These are phyloP conservation scores for Ctenoplectra terminalis DNA, from an alignment of 1,140 invertebrate species.

Conservation along the genomic window DNA sequence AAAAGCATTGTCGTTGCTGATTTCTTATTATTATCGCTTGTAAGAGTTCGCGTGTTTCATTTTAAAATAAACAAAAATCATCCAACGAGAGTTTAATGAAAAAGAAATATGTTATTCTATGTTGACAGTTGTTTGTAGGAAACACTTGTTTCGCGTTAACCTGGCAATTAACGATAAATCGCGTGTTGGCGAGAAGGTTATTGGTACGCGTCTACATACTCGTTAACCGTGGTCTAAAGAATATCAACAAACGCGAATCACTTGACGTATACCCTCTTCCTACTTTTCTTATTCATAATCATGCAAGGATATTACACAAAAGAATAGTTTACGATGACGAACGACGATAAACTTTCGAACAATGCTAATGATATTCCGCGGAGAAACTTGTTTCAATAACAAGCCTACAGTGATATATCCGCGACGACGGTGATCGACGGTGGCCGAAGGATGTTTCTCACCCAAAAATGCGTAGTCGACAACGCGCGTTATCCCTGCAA, in stretches of 20 bases:
- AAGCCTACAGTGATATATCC: too few species aligned
- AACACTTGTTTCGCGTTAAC: neutral
- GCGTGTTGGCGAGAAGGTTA: neutral
- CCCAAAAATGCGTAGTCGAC: too few species aligned
- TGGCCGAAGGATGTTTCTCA: too few species aligned
- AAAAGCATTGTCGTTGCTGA: too few species aligned
- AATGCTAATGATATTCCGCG: neutral
- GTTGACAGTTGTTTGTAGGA: neutral
- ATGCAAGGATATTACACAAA: neutral
- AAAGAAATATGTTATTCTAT: constrained; percentile 14
- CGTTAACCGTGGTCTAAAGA: neutral
- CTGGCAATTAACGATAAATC: constrained; percentile 20
- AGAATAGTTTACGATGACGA: neutral
- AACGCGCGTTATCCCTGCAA: too few species aligned
- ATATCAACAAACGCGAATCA: neutral
- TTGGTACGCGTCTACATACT: neutral
- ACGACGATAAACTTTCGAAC: constrained; percentile 10
- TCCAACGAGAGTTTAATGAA: too few species aligned
- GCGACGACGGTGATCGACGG: neutral
- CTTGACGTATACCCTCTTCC: too few species aligned
- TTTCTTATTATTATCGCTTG: too few species aligned
- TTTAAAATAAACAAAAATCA: too few species aligned
- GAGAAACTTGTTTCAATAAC: neutral
- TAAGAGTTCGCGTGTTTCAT: too few species aligned
- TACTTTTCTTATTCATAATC: constrained; percentile 1